Evolutionary conservation across 2,888 invertebrate genomes (phyloP).

Genomic region (Cephus spinipes): DNA sequence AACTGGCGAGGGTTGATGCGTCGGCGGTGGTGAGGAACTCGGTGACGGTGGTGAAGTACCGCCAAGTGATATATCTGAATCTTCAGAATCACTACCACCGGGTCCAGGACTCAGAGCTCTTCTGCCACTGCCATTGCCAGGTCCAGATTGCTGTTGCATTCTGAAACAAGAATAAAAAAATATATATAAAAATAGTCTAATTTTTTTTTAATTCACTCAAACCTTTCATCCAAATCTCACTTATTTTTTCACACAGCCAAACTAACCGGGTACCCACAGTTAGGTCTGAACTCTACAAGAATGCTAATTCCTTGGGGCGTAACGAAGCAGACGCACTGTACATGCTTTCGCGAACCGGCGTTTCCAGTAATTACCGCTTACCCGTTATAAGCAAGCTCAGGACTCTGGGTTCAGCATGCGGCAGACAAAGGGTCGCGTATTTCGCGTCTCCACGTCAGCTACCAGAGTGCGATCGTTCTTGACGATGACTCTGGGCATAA

Average conservation of each 20-base stretch:
- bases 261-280: neutral
- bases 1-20: conserved; percentile 57
- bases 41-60: conserved; percentile 63
- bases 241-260: neutral
- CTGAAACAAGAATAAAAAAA: conserved; percentile 40
- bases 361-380: neutral
- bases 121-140: conserved; percentile 54
- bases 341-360: neutral
- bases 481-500: conserved; percentile 26
- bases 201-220: neutral
- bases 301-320: neutral
- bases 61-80: conserved; percentile 63
- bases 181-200: neutral
- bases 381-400: neutral
- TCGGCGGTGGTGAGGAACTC: conserved; percentile 58
- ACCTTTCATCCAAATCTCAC: neutral
- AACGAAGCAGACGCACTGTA: neutral
- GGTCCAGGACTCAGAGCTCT: conserved; percentile 60
- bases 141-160: conserved; percentile 64
- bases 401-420: neutral
- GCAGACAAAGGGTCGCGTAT: neutral
- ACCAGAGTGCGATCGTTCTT: conserved; percentile 40
- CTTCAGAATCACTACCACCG: conserved; percentile 61
- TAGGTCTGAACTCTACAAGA: neutral
- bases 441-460: neutral